These are phyloP conservation scores for Candidula unifasciata DNA, from an alignment of 2,888 invertebrate species.

Conservation along the genomic window DNA sequence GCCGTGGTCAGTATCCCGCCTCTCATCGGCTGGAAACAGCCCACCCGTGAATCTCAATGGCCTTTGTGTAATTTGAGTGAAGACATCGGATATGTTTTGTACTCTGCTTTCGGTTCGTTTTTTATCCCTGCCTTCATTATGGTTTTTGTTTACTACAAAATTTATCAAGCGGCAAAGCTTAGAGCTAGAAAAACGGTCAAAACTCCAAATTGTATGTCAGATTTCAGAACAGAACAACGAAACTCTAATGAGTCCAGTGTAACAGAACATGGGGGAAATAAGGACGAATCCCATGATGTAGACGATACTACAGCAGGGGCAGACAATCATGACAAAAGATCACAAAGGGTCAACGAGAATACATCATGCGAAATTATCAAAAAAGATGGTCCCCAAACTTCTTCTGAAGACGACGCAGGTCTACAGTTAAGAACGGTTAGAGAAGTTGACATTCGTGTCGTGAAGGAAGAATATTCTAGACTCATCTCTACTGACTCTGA, in stretches of 20 bases:
- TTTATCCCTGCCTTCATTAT: slow-evolving; percentile 99
- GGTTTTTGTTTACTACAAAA: slow-evolving; percentile 99
- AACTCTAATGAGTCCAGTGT: slow-evolving; percentile 63
- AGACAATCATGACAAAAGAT: neutral
- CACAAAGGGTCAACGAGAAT: slow-evolving; percentile 2
- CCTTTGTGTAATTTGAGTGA: slow-evolving; percentile 82
- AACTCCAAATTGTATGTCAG: slow-evolving; percentile 24
- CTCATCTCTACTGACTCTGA: slow-evolving; percentile 63
- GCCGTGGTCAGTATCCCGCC: slow-evolving; percentile 97
- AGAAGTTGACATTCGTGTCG: neutral
- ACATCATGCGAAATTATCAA: slow-evolving; percentile 18
- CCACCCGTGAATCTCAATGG: slow-evolving; percentile 68
- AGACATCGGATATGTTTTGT: slow-evolving; percentile 97
- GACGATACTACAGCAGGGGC: slow-evolving; percentile 47
- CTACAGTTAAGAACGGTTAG: neutral
- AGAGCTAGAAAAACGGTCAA: slow-evolving; percentile 85
- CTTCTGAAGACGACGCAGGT: slow-evolving; percentile 57
- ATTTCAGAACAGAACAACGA: slow-evolving; percentile 52
- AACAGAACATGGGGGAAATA: slow-evolving; percentile 56
- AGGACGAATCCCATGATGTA: slow-evolving; percentile 55
- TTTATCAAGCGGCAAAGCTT: slow-evolving; percentile 96
- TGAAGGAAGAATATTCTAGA: slow-evolving; percentile 58
- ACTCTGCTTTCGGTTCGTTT: slow-evolving; percentile 98
- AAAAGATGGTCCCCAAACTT: slow-evolving; percentile 44
- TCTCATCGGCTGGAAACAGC: slow-evolving; percentile 92